phyloP scores from a whole-genome alignment of 1,140 invertebrate genomes.

The Aphis craccivora region DNA sequence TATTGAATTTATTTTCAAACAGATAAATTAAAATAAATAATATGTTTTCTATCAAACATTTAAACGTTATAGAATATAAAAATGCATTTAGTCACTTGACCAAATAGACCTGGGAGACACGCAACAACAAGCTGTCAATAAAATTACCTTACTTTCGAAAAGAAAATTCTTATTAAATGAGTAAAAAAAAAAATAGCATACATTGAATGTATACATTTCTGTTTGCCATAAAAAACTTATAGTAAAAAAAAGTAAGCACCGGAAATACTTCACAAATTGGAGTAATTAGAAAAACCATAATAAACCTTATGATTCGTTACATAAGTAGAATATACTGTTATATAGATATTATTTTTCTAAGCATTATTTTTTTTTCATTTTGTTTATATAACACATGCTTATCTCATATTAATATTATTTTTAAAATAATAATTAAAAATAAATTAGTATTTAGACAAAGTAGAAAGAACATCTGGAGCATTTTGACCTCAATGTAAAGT shows the following conservation, averaged over 20 bases:
- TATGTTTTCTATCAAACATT: neutral
- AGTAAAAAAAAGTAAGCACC: neutral
- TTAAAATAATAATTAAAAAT: neutral
- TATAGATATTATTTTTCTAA: neutral
- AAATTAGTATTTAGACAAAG: neutral
- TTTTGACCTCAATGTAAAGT: neutral
- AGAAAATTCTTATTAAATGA: neutral
- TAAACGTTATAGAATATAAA: neutral
- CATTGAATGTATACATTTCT: too few relatives aligned
- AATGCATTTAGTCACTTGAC: neutral
- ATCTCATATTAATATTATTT: neutral
- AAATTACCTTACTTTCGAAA: neutral
- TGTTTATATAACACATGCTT: neutral
- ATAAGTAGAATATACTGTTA: neutral
- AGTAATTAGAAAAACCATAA: neutral
- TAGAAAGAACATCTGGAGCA: neutral
- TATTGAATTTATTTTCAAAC: neutral
- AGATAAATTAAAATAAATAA: neutral
- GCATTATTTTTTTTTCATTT: neutral
- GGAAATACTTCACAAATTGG: neutral
- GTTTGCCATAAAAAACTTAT: neutral
- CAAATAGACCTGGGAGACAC: neutral
- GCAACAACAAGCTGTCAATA: neutral
- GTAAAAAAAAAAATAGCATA: neutral
- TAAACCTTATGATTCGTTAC: neutral